These are phyloP conservation scores for Phragmatobia fuliginosa DNA, from an alignment of 2,888 invertebrate species.

Conservation along the genomic window DNA sequence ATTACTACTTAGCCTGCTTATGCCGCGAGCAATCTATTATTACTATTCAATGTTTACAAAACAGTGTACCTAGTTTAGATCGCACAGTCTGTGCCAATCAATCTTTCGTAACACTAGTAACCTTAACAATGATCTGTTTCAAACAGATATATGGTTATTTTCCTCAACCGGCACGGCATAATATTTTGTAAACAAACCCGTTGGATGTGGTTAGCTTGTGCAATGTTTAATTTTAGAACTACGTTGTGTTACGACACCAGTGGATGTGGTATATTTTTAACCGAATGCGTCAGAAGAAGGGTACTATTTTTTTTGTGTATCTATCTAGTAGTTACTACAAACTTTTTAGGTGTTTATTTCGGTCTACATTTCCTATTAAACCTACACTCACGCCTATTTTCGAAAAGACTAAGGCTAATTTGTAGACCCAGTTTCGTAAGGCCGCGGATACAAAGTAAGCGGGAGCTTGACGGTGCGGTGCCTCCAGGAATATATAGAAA, in stretches of 20 bases:
- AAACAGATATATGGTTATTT: conserved; percentile 33
- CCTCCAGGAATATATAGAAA: too few species aligned
- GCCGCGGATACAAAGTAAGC: too few species aligned
- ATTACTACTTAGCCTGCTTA: not conserved
- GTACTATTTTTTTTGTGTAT: too few species aligned
- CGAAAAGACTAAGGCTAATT: too few species aligned
- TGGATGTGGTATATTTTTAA: conserved; percentile 7
- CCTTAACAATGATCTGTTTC: conserved; percentile 14
- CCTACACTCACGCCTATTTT: too few species aligned
- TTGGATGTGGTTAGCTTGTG: conserved; percentile 41
- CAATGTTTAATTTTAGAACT: conserved; percentile 55
- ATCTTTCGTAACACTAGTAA: not conserved
- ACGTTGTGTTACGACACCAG: conserved; percentile 1
- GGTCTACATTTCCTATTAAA: too few species aligned
- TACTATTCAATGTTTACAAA: not conserved
- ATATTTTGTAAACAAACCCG: conserved; percentile 57
- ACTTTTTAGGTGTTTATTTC: too few species aligned
- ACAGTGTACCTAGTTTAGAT: not conserved
- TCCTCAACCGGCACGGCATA: conserved; percentile 32
- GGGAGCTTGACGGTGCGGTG: too few species aligned
- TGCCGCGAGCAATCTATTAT: not conserved
- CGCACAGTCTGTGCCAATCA: not conserved
- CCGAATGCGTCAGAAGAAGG: too few species aligned
- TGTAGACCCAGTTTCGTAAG: too few species aligned
- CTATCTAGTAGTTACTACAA: too few species aligned